Base-by-base conservation (phyloP, 2,113 vertebrate genomes). In the Oxygymnocypris stewartii region DNA sequence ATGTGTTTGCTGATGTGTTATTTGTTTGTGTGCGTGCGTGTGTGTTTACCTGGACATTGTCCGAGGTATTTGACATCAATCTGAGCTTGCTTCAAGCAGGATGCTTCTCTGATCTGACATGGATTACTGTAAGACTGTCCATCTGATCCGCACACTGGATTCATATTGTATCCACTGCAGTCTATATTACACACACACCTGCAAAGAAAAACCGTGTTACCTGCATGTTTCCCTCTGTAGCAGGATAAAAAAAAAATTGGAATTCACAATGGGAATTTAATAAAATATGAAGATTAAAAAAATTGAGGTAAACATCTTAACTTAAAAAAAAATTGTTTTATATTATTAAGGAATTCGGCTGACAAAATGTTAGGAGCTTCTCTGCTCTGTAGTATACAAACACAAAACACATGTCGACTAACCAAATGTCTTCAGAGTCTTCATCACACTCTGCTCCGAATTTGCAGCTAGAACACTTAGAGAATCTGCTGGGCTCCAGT, bases 401-500 rank as follows among this genome's bases (percentile, higher is more conserved):
- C 65, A 69, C 65, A 69, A 35, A 69, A 5, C 25, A 35, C 13
- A 54, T 47, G 2, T 35, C 11, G 28, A 78, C 76, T 25, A 31
- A 78, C 76, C 76, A 78, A 54, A 78, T 78, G 76, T 16, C 76
- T 78, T 78, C 76, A 54, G 76, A 78, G 28, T 78, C 76, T 57
- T 78, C 76, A 78, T 78, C 76, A 78, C 76, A 78, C 76, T 78
- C 76, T 6, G 76, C 47, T 51, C 76, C 76, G 31, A 78, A 78
- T 28, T 18, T 51, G 49, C 76, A 78, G 76, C 76, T 78, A 10
- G 76, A 78, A 54, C 76, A 78, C 49, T 51, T 78, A 1, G 76
- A 54, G 49, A 54, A 78, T 78, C 6, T 78, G 10, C 76, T 78
- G 47, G 76, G 47, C 16, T 78, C 76, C 49, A 78, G 76, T 18